Conservation (phyloP, 2,113 vertebrate genomes). For the Gallinago paraguaiae region DNA sequence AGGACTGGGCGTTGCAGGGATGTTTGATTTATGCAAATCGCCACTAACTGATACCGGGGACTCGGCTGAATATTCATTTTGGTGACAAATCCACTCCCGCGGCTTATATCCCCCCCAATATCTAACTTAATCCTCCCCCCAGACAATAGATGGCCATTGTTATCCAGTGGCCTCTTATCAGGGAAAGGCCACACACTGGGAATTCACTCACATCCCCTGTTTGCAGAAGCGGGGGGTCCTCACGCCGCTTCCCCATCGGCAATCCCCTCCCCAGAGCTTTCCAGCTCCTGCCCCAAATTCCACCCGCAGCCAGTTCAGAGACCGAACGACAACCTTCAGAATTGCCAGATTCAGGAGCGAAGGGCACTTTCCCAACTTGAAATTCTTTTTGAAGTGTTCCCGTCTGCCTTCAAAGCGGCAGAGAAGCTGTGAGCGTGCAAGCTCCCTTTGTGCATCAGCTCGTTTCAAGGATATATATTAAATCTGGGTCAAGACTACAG, state of each 20-base stretch:
- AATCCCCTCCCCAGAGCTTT: fast-evolving
- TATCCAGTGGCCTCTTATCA: not conserved
- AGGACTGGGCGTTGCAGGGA: not conserved
- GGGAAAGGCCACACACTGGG: not conserved
- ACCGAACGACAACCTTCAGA: not conserved
- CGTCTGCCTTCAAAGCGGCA: not conserved
- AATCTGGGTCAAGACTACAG: not conserved
- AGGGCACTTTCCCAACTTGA: not conserved
- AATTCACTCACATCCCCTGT: not conserved
- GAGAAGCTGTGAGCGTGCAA: not conserved
- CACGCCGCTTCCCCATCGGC: not conserved
- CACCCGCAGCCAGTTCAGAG: fast-evolving
- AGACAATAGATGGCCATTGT: not conserved
- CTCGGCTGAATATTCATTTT: not conserved
- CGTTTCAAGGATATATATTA: not conserved
- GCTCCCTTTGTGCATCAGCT: not conserved
- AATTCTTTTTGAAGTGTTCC: not conserved
- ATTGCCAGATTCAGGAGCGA: fast-evolving
- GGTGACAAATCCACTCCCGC: not conserved
- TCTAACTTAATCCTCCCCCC: not conserved
- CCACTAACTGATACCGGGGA: not conserved
- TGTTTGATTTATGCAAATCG: not conserved
- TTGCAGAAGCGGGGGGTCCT: not conserved
- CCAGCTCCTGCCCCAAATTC: fast-evolving
- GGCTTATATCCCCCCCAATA: not conserved